Evolutionary conservation across 1,140 invertebrate species (phyloP).

Genomic region (Brachionus plicatilis): DNA sequence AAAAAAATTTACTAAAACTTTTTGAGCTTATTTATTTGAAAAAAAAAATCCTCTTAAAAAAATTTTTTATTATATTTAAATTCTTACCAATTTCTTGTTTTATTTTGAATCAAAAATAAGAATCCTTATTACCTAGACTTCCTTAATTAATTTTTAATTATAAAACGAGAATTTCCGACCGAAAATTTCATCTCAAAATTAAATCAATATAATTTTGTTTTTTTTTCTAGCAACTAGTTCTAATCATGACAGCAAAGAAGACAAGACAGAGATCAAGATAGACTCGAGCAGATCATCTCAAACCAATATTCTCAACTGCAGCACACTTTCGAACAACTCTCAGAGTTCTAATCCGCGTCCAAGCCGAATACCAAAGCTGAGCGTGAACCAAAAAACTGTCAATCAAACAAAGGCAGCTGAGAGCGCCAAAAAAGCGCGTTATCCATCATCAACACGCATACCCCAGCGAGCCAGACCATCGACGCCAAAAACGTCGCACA

Average conservation of each 20-base stretch:
- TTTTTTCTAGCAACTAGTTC: neutral
- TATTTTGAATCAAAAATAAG: too few relatives aligned
- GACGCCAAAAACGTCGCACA: neutral
- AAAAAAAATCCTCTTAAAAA: too few relatives aligned
- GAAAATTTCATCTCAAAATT: neutral
- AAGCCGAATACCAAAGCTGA: slow-evolving; percentile 13
- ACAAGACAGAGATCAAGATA: neutral
- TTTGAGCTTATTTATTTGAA: too few relatives aligned
- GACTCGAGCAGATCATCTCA: neutral
- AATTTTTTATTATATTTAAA: too few relatives aligned
- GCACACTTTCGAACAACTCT: neutral
- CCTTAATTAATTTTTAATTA: too few relatives aligned
- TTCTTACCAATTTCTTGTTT: too few relatives aligned
- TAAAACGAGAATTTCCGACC: neutral
- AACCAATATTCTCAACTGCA: neutral
- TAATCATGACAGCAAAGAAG: neutral
- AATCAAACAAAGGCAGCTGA: neutral
- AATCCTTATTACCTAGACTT: too few relatives aligned
- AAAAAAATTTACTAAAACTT: too few relatives aligned
- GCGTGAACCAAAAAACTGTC: neutral
- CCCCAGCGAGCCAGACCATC: neutral
- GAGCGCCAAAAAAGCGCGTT: neutral
- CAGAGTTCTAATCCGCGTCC: neutral
- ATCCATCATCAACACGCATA: slow-evolving; percentile 2
- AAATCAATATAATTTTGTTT: neutral